phyloP scores from a whole-genome alignment of 2,113 vertebrate species.

The Bubalus kerabau region DNA sequence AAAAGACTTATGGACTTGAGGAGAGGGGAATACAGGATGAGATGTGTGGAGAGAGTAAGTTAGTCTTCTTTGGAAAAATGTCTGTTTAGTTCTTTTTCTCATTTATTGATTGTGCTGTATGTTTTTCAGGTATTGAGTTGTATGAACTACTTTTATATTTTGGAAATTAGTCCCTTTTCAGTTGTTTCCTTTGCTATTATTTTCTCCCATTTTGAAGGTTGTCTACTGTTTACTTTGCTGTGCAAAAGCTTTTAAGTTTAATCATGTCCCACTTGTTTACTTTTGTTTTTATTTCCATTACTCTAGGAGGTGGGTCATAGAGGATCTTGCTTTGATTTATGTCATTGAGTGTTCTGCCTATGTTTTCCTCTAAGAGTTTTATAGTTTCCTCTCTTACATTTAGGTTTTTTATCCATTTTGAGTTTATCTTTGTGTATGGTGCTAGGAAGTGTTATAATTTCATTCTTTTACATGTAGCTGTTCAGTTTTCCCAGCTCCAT shows the following conservation, averaged over 20 bases:
- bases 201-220: neutral
- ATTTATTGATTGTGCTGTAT: neutral
- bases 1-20: neutral
- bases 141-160: neutral
- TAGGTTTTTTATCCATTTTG: neutral
- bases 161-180: neutral
- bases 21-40: neutral
- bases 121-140: neutral
- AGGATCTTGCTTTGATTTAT: neutral
- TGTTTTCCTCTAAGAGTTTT: neutral
- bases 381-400: neutral
- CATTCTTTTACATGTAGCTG: too few relatives aligned
- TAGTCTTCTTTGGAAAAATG: neutral
- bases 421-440: neutral
- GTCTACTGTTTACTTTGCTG: neutral
- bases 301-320: neutral
- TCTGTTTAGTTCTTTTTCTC: neutral
- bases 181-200: neutral
- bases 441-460: neutral
- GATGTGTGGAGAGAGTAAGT: neutral
- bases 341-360: neutral
- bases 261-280: neutral
- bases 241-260: neutral
- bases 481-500: too few relatives aligned
- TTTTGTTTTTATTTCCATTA: neutral